Conservation (phyloP, 2,797 vertebrate genomes). For the Glossophaga mutica region DNA sequence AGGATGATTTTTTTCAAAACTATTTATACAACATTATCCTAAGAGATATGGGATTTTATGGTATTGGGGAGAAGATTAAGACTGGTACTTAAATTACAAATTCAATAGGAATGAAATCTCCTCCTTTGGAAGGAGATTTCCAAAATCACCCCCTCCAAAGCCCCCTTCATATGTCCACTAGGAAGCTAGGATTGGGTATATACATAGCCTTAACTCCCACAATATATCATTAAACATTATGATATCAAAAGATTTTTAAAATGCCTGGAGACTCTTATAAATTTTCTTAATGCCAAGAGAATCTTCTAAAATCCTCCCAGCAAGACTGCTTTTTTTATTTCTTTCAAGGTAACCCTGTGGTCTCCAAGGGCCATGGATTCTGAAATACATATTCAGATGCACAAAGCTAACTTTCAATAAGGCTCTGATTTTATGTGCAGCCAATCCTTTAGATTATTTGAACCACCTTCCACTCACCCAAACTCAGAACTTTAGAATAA, state of each 20-base stretch:
- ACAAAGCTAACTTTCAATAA: constrained; percentile 40
- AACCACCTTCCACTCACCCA: neutral
- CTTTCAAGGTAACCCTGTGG: constrained; percentile 7
- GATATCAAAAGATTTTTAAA: constrained; percentile 43
- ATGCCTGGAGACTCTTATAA: constrained; percentile 2
- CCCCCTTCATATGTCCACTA: neutral
- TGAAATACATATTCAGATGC: neutral
- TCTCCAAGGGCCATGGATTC: neutral
- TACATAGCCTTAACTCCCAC: neutral
- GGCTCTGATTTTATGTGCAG: constrained; percentile 16
- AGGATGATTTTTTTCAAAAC: neutral
- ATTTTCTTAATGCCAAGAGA: constrained; percentile 35
- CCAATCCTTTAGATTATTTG: constrained; percentile 16
- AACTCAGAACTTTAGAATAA: neutral
- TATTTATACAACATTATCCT: neutral
- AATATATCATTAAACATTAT: neutral
- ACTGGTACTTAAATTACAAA: neutral
- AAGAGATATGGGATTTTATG: neutral
- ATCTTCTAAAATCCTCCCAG: constrained; percentile 20
- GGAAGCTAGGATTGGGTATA: neutral
- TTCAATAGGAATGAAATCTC: neutral
- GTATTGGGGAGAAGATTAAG: neutral
- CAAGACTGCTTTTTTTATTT: neutral
- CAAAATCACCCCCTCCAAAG: neutral
- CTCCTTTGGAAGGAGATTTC: no score